Conservation (phyloP, 2,113 vertebrate genomes). For the Corythornis madagascariensis region DNA sequence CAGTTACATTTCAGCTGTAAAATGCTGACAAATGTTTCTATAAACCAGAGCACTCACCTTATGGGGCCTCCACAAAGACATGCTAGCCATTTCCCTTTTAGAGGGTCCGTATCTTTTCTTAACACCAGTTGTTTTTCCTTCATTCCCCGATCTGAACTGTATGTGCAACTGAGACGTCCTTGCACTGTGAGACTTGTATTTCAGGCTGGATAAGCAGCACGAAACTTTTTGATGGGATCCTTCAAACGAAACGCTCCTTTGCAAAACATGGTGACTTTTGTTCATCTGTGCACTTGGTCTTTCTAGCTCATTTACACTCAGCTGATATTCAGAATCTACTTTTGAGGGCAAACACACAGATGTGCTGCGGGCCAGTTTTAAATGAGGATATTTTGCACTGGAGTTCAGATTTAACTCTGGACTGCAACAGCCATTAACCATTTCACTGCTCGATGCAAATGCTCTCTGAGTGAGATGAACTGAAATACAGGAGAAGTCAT, state of each 20-base stretch:
- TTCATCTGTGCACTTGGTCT: slow-evolving; percentile 67
- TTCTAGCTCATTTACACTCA: slow-evolving; percentile 51
- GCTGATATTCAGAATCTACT: slow-evolving; percentile 62
- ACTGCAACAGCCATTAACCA: slow-evolving; percentile 54
- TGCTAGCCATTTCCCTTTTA: slow-evolving; percentile 64
- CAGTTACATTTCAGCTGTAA: neutral
- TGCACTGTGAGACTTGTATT: slow-evolving; percentile 74
- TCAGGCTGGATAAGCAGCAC: slow-evolving; percentile 85
- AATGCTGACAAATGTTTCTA: neutral
- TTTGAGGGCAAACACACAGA: slow-evolving; percentile 74
- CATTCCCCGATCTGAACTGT: slow-evolving; percentile 84
- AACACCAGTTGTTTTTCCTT: slow-evolving; percentile 70
- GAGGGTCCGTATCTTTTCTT: slow-evolving; percentile 65
- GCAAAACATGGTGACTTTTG: slow-evolving; percentile 76
- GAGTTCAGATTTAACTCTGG: slow-evolving; percentile 63
- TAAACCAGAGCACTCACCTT: slow-evolving; percentile 82
- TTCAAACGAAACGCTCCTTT: slow-evolving; percentile 92
- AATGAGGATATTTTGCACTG: slow-evolving; percentile 35
- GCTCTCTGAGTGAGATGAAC: slow-evolving; percentile 81
- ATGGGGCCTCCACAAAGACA: slow-evolving; percentile 63
- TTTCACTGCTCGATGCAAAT: slow-evolving; percentile 62
- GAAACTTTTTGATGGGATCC: slow-evolving; percentile 82
- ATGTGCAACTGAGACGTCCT: slow-evolving; percentile 89
- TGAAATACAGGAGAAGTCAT: slow-evolving; percentile 79
- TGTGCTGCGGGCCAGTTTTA: slow-evolving; percentile 80